Conservation (phyloP, 2,113 vertebrate genomes). For the Phrynosoma blainvillii region DNA sequence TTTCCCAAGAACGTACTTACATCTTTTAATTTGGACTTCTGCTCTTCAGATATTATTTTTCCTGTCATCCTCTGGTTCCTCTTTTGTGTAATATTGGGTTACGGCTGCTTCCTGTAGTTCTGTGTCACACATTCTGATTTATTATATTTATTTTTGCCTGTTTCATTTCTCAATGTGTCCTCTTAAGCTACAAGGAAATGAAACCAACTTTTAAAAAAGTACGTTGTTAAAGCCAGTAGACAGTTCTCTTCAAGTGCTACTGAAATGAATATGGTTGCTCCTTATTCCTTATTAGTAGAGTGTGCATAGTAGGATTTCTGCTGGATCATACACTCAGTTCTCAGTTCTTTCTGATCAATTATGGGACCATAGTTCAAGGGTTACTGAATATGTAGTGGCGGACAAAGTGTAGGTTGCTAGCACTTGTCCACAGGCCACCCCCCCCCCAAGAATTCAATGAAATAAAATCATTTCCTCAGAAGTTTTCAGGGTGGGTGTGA, state of each 20-base stretch:
- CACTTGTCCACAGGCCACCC: too few relatives aligned
- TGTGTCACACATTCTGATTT: background rate
- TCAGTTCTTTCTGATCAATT: background rate
- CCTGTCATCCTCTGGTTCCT: conserved; percentile 61
- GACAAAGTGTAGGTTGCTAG: too few relatives aligned
- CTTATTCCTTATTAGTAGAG: background rate
- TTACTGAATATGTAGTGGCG: background rate
- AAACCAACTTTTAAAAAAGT: background rate
- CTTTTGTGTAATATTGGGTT: conserved; percentile 3
- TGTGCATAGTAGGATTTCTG: background rate
- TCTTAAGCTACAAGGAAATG: background rate
- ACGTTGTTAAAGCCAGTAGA: too few relatives aligned
- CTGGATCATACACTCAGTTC: background rate
- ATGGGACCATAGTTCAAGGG: background rate
- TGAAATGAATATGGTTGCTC: background rate
- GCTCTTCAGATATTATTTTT: background rate
- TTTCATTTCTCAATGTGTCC: conserved; percentile 25
- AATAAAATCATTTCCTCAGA: too few relatives aligned
- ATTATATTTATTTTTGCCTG: background rate
- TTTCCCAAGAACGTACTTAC: too few relatives aligned
- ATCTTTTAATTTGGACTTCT: too few relatives aligned
- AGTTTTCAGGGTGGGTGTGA: too few relatives aligned
- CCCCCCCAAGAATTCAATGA: too few relatives aligned
- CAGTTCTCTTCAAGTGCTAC: background rate
- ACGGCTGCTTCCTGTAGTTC: conserved; percentile 45